Percentiles rank a stretch among this genome's conserved stretches.
These are phyloP conservation scores for Tridacna gigas DNA, from an alignment of 2,888 invertebrate genomes.

Conservation along the genomic window DNA sequence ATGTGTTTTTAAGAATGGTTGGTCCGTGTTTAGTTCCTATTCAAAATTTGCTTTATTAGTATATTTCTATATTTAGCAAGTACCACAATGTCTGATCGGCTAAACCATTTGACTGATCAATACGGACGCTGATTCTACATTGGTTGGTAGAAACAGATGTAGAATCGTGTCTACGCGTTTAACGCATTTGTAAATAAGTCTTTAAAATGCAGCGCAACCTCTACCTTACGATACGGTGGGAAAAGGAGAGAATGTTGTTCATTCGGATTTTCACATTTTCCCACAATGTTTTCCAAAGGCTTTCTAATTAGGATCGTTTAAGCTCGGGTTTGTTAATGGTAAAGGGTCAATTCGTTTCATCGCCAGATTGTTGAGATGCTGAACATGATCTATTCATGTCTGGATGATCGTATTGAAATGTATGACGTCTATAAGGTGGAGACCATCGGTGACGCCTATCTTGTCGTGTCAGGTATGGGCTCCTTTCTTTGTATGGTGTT, in stretches of 20 bases:
- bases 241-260: neutral
- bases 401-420: conserved; percentile 73
- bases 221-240: neutral
- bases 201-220: too few relatives aligned
- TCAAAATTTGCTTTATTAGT: too few relatives aligned
- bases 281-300: neutral
- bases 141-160: too few relatives aligned
- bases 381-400: conserved; percentile 75
- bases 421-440: conserved; percentile 78
- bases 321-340: neutral
- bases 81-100: too few relatives aligned
- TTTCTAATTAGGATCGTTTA: neutral
- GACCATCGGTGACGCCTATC: conserved; percentile 74
- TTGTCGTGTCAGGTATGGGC: conserved; percentile 74
- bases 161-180: too few relatives aligned
- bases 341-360: neutral
- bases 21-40: too few relatives aligned
- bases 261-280: neutral
- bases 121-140: too few relatives aligned
- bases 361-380: conserved; percentile 76
- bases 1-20: too few relatives aligned
- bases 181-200: too few relatives aligned
- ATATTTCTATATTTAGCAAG: too few relatives aligned
- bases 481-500: neutral
- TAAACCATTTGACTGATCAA: too few relatives aligned